Conservation (phyloP, 2,113 vertebrate genomes). For the Rhynchomys soricoides region DNA sequence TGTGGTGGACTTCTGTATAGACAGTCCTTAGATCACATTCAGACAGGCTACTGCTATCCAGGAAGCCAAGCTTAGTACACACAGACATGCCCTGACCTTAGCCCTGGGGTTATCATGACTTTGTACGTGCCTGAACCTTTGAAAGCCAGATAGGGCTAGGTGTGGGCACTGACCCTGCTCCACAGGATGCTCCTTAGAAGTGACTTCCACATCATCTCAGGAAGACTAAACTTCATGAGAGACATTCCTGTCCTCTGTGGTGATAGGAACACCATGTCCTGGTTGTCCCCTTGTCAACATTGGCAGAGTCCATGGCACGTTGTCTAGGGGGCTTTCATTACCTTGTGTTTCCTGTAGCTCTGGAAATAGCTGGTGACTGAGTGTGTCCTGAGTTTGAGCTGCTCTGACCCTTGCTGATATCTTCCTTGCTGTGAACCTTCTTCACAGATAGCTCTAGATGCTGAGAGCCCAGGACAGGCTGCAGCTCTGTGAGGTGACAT, state of each 20-base stretch:
- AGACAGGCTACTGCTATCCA: neutral
- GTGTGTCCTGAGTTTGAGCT: neutral
- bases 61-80: neutral
- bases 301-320: neutral
- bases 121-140: rapidly evolving
- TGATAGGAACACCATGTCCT: too few relatives aligned
- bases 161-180: neutral
- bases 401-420: neutral
- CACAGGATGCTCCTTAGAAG: neutral
- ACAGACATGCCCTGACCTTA: neutral
- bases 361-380: neutral
- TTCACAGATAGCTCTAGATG: neutral
- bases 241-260: neutral
- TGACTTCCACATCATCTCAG: neutral
- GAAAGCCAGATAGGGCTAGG: neutral
- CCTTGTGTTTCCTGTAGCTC: neutral
- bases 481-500: neutral
- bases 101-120: rapidly evolving
- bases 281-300: too few relatives aligned
- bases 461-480: too few relatives aligned
- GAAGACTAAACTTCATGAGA: neutral
- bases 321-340: neutral
- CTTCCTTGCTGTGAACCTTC: neutral
- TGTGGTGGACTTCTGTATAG: neutral
- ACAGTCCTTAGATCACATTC: neutral